A percentile compares a stretch with the other conserved stretches of the same genome.
These are phyloP conservation scores for Lipotes vexillifer DNA, from an alignment of 2,113 vertebrate species.

Conservation along the genomic window DNA sequence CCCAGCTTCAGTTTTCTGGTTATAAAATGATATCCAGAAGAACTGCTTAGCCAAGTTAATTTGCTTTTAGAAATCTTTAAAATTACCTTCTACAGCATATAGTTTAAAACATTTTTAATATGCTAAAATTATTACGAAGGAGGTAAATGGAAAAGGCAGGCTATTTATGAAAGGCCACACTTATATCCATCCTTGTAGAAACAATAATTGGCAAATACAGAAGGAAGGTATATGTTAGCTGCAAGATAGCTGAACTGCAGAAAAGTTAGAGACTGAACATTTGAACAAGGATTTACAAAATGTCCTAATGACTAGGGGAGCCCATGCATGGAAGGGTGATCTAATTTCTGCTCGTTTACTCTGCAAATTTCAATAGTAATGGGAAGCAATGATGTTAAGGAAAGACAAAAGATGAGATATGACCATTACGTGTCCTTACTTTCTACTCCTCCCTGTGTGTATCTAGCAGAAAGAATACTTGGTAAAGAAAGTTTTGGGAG, in stretches of 20 bases:
- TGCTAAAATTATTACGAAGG: conserved; percentile 23
- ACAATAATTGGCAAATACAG: neutral
- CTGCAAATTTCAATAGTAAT: neutral
- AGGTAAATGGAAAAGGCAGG: neutral
- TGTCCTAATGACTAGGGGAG: neutral
- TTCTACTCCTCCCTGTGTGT: neutral
- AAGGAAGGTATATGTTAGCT: neutral
- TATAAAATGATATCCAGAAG: neutral
- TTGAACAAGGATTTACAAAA: neutral
- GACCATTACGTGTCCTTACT: neutral
- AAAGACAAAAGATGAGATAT: neutral
- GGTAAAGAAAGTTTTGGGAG: neutral
- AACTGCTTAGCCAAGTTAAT: neutral
- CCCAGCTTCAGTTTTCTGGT: neutral
- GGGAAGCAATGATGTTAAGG: neutral
- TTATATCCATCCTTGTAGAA: neutral
- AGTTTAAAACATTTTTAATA: neutral
- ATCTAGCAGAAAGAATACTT: neutral
- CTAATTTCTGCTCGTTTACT: neutral
- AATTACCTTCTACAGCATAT: neutral
- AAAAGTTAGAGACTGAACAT: neutral
- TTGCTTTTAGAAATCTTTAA: conserved; percentile 19
- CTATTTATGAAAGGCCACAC: neutral
- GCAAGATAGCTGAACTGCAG: neutral
- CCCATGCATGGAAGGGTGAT: neutral